These are phyloP conservation scores for Rhingia rostrata DNA, from an alignment of 2,888 invertebrate genomes.

Conservation along the genomic window DNA sequence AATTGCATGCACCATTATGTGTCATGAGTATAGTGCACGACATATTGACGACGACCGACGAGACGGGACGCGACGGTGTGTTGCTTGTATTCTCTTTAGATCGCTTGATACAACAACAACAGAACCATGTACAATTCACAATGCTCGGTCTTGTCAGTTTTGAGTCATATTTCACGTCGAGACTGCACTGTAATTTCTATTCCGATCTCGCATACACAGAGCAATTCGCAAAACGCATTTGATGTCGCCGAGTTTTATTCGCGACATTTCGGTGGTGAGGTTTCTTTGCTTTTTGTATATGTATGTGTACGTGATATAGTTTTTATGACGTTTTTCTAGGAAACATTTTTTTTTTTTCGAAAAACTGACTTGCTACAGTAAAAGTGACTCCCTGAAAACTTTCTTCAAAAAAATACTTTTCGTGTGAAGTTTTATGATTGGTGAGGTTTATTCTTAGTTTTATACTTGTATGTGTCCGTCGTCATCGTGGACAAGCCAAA, in stretches of 20 bases:
- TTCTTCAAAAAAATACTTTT: conserved; percentile 7
- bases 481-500: no score
- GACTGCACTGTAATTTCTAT: conserved; percentile 53
- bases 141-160: conserved; percentile 50
- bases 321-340: conserved; percentile 1
- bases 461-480: conserved; percentile 12
- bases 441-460: conserved; percentile 13
- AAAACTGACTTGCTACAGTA: no score
- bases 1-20: conserved; percentile 62
- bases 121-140: conserved; percentile 23
- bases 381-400: conserved; percentile 16
- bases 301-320: conserved; percentile 37
- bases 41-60: background rate
- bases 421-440: conserved; percentile 1
- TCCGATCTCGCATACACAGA: conserved; percentile 27
- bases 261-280: conserved; percentile 37
- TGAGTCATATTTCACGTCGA: conserved; percentile 58
- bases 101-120: conserved; percentile 8
- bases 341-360: conserved; percentile 13
- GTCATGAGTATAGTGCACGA: conserved; percentile 21
- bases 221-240: conserved; percentile 49
- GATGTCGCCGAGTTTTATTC: conserved; percentile 60
- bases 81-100: conserved; percentile 5
- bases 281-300: conserved; percentile 39
- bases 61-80: conserved; percentile 7